Evolutionary conservation across 2,888 invertebrate genomes (phyloP), one percentile per base, ranked within the genome.

Genomic region (Diloba caeruleocephala): DNA sequence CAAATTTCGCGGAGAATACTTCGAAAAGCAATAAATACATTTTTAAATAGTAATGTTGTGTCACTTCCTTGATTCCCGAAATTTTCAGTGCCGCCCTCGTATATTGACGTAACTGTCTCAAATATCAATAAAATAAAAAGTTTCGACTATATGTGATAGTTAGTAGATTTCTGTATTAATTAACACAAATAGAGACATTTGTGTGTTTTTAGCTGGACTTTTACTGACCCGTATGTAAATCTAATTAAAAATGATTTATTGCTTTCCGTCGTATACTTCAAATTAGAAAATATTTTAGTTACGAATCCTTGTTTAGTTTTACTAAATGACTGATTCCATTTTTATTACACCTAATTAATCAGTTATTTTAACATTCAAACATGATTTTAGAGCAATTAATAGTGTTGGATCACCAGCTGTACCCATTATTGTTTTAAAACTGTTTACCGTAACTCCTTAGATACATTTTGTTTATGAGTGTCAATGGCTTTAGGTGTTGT

Each of bases 401-500:
- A 78, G 59, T 79, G 79, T 81, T 81, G 64, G 72, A 82, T 79
- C 79, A 79, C 71, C 77, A n/a, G n/a, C n/a, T 72, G 80, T 69
- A 75, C 67, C 70, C 69, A 79, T 86, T n/a, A n/a, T n/a, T n/a
- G n/a, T n/a, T n/a, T n/a, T 78, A 81, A 78, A 84, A 80, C 71
- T 71, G 70, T 85, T 83, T 89, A 91, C 89, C 85, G 89, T 88
- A 88, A 86, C 67, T 70, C 74, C 75, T 65, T 78, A 78, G 77
- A 82, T 81, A 80, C 82, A 85, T 83, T 80, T 82, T 76, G 78
- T 81, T 85, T 87, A 85, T 82, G 83, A 82, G 84, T 88, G 87
- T 88, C 86, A 85, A 85, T 85, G 83, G 82, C 85, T 84, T 76
- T 77, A 73, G 76, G 63, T 80, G 78, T 76, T 76, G 78, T 78